Conservation (phyloP, 2,113 vertebrate genomes). For the Podarcis cretensis region DNA sequence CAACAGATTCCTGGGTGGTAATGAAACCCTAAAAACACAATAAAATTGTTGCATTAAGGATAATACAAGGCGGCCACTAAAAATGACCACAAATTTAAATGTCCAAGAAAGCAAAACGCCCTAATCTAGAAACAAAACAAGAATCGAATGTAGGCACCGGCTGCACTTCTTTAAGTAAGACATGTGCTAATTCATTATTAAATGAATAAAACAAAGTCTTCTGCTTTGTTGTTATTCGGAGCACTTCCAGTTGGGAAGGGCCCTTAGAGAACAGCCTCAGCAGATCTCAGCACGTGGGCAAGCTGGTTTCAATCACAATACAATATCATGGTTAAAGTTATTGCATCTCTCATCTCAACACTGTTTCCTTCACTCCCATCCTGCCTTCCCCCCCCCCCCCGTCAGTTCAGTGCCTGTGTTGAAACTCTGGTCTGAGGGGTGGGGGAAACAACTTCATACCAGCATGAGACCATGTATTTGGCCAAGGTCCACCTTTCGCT, state of each 20-base stretch:
- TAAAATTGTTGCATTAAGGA: no score
- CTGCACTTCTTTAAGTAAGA: background rate
- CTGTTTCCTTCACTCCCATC: no score
- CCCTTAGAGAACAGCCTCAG: background rate
- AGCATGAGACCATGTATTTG: background rate
- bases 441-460: background rate
- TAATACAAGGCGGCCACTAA: no score
- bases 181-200: background rate
- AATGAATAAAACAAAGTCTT: no score
- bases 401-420: background rate
- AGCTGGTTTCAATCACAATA: background rate
- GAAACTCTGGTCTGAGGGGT: background rate
- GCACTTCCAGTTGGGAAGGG: background rate
- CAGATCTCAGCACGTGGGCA: no score
- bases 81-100: no score
- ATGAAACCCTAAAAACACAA: no score
- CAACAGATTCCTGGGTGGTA: no score
- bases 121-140: no score
- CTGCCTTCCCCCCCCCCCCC: background rate
- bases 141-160: no score
- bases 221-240: background rate
- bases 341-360: background rate
- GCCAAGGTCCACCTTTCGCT: background rate
- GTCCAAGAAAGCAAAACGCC: no score
- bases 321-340: no score